Conservation (phyloP, 2,113 vertebrate genomes). For the Capreolus pygargus region DNA sequence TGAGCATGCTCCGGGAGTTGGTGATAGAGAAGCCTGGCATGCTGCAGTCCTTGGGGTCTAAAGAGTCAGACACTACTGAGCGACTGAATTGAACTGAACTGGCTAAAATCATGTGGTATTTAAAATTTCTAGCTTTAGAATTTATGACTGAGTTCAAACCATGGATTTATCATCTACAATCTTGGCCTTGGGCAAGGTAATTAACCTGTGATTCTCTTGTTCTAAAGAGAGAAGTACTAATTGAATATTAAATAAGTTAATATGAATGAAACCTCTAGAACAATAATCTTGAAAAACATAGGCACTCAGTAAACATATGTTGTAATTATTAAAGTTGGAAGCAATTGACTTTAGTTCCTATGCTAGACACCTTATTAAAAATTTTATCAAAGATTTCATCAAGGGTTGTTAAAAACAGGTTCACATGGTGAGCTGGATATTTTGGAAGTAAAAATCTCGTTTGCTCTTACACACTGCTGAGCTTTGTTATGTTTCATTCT, state of each 20-base stretch:
- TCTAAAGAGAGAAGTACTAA: neutral
- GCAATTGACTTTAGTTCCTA: slow-evolving; percentile 50
- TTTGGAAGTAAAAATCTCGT: slow-evolving; percentile 67
- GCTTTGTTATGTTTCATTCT: neutral
- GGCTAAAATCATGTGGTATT: neutral
- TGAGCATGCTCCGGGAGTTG: accelerated
- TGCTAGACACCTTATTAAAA: slow-evolving; percentile 47
- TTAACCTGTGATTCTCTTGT: neutral
- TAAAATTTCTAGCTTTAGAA: neutral
- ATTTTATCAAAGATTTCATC: slow-evolving; percentile 69
- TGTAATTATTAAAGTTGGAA: slow-evolving; percentile 8
- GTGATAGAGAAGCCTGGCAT: neutral
- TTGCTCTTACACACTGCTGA: slow-evolving; percentile 24
- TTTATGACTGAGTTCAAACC: neutral
- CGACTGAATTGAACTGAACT: neutral
- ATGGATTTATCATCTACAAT: neutral
- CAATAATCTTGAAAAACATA: neutral
- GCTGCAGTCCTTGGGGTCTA: neutral
- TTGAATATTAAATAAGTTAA: neutral
- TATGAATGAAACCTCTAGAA: neutral
- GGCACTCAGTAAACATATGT: neutral
- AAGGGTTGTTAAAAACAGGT: slow-evolving; percentile 67
- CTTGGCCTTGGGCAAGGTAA: neutral
- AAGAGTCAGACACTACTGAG: neutral
- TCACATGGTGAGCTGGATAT: slow-evolving; percentile 64